Evolutionary conservation across 2,113 vertebrate species (phyloP).

Genomic region (Bos javanicus): DNA sequence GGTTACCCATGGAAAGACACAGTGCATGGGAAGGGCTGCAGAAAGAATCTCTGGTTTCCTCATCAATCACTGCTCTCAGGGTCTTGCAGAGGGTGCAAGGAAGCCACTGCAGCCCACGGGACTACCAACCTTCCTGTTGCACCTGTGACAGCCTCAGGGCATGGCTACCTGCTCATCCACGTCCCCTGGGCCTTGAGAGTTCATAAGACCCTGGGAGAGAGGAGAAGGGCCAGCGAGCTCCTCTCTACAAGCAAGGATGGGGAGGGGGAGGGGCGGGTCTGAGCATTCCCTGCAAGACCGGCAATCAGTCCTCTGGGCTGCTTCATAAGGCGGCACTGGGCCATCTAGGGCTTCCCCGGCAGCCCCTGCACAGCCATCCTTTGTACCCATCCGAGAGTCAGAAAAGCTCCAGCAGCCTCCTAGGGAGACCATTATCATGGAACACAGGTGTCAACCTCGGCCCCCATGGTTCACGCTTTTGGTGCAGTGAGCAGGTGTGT

Average conservation of each 20-base stretch:
- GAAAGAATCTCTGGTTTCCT: neutral
- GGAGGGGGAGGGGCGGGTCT: neutral
- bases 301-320: too few species aligned
- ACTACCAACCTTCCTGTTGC: fast-evolving
- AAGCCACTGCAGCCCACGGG: fast-evolving
- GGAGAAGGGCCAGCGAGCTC: too few species aligned
- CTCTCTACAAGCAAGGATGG: neutral
- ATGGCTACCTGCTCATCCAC: fast-evolving
- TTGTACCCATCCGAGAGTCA: fast-evolving
- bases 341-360: fast-evolving
- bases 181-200: neutral
- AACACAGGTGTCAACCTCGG: neutral
- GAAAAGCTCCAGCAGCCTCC: neutral
- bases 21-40: fast-evolving
- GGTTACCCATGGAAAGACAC: fast-evolving
- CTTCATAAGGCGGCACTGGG: neutral
- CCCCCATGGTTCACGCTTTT: neutral
- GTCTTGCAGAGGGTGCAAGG: neutral
- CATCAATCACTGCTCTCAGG: neutral
- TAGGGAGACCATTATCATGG: neutral
- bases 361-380: fast-evolving
- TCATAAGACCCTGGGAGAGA: neutral
- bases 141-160: neutral
- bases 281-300: neutral
- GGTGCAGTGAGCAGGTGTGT: neutral